These are phyloP conservation scores for Pheosia tremula DNA, from an alignment of 2,888 invertebrate genomes.

Conservation along the genomic window DNA sequence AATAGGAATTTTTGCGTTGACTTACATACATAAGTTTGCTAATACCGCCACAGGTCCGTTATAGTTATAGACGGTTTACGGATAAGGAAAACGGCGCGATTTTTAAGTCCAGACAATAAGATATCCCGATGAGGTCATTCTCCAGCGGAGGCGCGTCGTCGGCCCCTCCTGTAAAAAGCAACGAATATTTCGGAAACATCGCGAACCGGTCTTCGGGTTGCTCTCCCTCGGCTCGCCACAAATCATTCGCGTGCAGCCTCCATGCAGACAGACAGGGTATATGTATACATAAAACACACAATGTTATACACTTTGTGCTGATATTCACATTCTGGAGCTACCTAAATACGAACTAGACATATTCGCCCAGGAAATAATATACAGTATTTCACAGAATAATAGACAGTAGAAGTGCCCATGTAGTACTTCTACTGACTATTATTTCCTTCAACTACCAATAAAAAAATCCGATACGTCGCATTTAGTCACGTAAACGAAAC, in stretches of 20 bases:
- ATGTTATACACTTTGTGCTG: slow-evolving; percentile 5
- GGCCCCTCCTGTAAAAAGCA: slow-evolving; percentile 56
- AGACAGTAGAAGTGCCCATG: too few species aligned
- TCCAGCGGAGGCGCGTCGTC: slow-evolving; percentile 43
- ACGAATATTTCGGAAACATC: slow-evolving; percentile 74
- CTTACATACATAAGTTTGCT: not conserved
- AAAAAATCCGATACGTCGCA: too few species aligned
- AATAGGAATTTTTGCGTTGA: not conserved
- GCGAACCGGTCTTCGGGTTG: slow-evolving; percentile 77
- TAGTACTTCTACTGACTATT: too few species aligned
- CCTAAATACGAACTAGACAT: not conserved
- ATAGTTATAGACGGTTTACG: slow-evolving; percentile 8
- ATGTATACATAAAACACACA: slow-evolving; percentile 10
- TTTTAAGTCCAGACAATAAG: slow-evolving; percentile 46
- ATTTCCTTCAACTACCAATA: too few species aligned
- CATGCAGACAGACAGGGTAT: slow-evolving; percentile 34
- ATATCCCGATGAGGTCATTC: slow-evolving; percentile 73
- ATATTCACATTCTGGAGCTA: not conserved
- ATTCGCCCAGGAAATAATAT: too few species aligned
- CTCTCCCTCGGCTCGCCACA: slow-evolving; percentile 55
- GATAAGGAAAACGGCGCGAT: slow-evolving; percentile 40
- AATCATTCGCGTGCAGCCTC: slow-evolving; percentile 62
- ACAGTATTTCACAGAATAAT: too few species aligned
- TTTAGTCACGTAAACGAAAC: too few species aligned
- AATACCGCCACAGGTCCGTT: not conserved